Base-by-base conservation (phyloP, 2,113 vertebrate species). In the Calypte anna region DNA sequence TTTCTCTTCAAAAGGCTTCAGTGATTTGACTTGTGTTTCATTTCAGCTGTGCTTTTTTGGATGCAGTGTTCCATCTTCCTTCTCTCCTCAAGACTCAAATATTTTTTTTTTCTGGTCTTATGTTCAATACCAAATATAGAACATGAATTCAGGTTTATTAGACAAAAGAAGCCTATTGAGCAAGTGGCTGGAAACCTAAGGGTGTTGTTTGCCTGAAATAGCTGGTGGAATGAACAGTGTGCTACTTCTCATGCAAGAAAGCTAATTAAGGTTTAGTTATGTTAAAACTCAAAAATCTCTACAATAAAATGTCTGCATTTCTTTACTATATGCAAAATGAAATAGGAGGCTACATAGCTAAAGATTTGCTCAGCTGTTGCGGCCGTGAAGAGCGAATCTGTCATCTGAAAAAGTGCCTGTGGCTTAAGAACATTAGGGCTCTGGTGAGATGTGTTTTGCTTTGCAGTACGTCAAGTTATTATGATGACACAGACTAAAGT, bases 391-490 rank as follows among this genome's bases (percentile, higher is more conserved):
- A 75, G 25, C 74, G 9, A 40, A 94, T 95, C 69, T 88, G 80
- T 62, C 40, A 67, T 73, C 57, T 79, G 58, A 93, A 93, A 94
- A 94, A 73, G 38, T 95, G 78, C 64, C 89, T 75, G 28, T 89
- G 84, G 86, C 83, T 27, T 38, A 84, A 62, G 69, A 76, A 51
- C 75, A 80, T 31, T n/a, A 79, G 73, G 73, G 54, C 44, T 88
- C 82, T 77, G 57, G 93, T 96, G 87, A 93, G 69, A 93, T 58
- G 55, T 93, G 74, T 78, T 97, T 97, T 96, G 59, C 79, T 95
- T 95, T 51, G 10, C 78, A 85, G 54, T 84, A 24, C 44, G 27
- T 95, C 94, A 94, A 86, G 93, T 72, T 88, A 66, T 69, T 93
- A 55, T 95, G 86, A 82, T 83, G 82, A 63, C 74, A 91, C 74